phyloP scores from a whole-genome alignment of 2,113 vertebrate genomes.

The Coptodon bakossiorum region DNA sequence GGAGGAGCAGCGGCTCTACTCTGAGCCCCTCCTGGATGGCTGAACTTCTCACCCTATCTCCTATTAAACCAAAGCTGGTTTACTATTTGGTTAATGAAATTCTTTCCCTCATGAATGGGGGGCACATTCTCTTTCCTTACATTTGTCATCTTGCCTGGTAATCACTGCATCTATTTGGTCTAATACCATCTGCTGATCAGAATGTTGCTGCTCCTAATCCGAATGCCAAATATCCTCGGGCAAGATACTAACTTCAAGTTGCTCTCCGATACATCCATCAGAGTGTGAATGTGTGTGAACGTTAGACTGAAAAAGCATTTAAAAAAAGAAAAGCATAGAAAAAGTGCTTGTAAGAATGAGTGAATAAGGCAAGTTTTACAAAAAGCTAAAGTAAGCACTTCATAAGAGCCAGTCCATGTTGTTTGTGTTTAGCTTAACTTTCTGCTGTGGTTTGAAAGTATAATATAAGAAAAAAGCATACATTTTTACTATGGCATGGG shows the following conservation, averaged over 20 bases:
- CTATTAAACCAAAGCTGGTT: neutral
- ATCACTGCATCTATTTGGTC: neutral
- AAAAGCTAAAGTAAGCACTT: neutral
- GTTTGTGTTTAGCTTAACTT: neutral
- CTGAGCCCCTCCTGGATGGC: neutral
- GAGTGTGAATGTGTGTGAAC: neutral
- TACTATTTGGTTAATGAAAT: neutral
- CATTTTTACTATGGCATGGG: accelerated
- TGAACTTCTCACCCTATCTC: neutral
- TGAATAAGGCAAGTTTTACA: neutral
- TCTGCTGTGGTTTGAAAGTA: neutral
- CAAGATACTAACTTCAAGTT: neutral
- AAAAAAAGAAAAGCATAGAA: neutral
- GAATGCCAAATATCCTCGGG: neutral
- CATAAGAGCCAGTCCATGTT: neutral
- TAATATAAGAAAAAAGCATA: neutral
- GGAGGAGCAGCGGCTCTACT: accelerated
- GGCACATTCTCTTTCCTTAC: neutral
- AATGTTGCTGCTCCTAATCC: neutral
- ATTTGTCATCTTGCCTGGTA: neutral
- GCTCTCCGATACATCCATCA: neutral
- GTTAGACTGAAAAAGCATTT: neutral
- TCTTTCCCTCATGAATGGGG: neutral
- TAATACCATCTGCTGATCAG: neutral
- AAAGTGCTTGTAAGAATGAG: neutral